phyloP scores from a whole-genome alignment of 2,113 vertebrate species.

The Paedocypris sp. region DNA sequence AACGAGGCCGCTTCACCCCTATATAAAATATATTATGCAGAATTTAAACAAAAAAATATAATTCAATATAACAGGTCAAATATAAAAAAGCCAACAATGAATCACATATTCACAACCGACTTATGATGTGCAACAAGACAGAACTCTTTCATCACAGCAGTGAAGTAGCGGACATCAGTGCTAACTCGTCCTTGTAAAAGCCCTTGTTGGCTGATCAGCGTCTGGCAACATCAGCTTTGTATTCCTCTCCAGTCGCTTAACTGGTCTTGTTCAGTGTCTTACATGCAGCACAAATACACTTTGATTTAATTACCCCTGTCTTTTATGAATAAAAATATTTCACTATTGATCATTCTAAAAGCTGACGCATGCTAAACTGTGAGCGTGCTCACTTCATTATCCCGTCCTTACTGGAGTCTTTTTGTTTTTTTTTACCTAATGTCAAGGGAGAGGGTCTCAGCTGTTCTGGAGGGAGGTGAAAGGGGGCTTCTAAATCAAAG shows the following conservation, averaged over 20 bases:
- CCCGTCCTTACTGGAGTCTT: slow-evolving; percentile 44
- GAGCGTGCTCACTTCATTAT: slow-evolving; percentile 70
- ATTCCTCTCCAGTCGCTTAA: slow-evolving; percentile 24
- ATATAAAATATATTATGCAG: too few relatives aligned
- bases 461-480: slow-evolving; percentile 36
- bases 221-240: slow-evolving; percentile 21
- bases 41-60: too few relatives aligned
- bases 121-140: neutral
- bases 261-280: slow-evolving; percentile 69
- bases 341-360: slow-evolving; percentile 85
- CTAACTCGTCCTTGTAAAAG: neutral
- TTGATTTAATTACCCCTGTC: slow-evolving; percentile 92
- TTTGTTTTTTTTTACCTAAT: neutral
- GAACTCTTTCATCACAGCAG: neutral
- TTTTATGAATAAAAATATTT: slow-evolving; percentile 98
- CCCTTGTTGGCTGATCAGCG: neutral
- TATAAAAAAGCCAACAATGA: too few relatives aligned
- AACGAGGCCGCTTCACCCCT: too few relatives aligned
- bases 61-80: too few relatives aligned
- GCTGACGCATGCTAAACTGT: slow-evolving; percentile 74
- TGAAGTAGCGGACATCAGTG: neutral
- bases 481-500: slow-evolving; percentile 76
- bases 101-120: too few relatives aligned
- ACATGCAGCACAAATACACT: slow-evolving; percentile 73
- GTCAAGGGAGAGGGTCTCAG: neutral